Conservation (phyloP, 1,140 invertebrate species). For the Anastrepha ludens region DNA sequence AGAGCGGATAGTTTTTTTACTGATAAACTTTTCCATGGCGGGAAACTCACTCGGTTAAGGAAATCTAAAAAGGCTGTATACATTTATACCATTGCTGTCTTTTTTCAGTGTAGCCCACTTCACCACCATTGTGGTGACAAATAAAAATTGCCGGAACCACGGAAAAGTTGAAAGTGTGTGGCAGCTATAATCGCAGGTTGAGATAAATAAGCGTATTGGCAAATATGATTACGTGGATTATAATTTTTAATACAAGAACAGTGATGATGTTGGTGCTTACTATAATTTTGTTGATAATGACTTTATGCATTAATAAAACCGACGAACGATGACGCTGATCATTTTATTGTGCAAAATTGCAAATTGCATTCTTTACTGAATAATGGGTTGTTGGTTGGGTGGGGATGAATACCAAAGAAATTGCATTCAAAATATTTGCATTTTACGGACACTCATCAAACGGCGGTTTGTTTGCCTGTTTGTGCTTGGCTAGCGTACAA, state of each 20-base stretch:
- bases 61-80: too few relatives aligned
- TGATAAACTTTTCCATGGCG: too few relatives aligned
- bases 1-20: too few relatives aligned
- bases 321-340: not conserved
- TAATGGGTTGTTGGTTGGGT: not conserved
- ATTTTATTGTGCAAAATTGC: slow-evolving; percentile 1
- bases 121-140: not conserved
- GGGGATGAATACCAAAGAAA: not conserved
- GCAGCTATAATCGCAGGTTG: not conserved
- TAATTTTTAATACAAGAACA: not conserved
- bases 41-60: too few relatives aligned
- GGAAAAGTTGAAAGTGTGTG: not conserved
- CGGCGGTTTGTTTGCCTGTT: not conserved
- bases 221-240: not conserved
- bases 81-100: too few relatives aligned
- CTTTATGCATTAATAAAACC: slow-evolving; percentile 1
- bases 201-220: not conserved
- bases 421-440: slow-evolving; percentile 43
- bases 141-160: not conserved
- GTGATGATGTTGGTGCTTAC: not conserved
- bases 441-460: not conserved
- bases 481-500: not conserved
- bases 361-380: not conserved
- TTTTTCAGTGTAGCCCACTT: too few relatives aligned
- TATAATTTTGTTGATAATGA: not conserved